Percentiles rank a stretch among this genome's conserved stretches.
Conservation (phyloP, 1,140 invertebrate genomes). For the Papilio machaon region DNA sequence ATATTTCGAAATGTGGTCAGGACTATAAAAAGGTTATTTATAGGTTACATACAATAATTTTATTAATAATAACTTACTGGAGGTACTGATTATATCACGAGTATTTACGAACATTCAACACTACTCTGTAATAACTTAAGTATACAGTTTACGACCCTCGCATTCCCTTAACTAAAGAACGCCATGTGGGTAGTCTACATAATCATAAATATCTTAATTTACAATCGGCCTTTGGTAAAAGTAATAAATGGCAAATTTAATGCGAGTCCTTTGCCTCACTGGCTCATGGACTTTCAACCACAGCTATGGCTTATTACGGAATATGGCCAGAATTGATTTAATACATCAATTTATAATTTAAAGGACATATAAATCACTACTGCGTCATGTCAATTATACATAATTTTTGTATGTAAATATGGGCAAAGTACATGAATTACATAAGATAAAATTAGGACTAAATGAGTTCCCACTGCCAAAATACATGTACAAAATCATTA, state of each 20-base stretch:
- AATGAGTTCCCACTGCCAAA: neutral
- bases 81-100: neutral
- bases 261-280: conserved; percentile 28
- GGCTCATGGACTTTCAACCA: neutral
- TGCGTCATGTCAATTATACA: neutral
- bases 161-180: neutral
- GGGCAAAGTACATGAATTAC: neutral
- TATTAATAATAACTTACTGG: neutral
- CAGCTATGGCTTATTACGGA: neutral
- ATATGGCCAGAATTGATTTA: neutral
- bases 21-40: too few species aligned
- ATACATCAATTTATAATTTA: conserved; percentile 11
- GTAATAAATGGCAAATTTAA: conserved; percentile 40
- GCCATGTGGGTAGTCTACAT: conserved; percentile 49
- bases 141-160: neutral
- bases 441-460: neutral
- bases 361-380: neutral
- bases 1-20: too few species aligned
- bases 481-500: too few species aligned
- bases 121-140: conserved; percentile 8
- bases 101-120: conserved; percentile 26
- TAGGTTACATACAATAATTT: neutral
- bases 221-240: conserved; percentile 42
- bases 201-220: conserved; percentile 50
- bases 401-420: neutral